Conservation (phyloP, 2,797 vertebrate species). For the Macroramphosus scolopax region DNA sequence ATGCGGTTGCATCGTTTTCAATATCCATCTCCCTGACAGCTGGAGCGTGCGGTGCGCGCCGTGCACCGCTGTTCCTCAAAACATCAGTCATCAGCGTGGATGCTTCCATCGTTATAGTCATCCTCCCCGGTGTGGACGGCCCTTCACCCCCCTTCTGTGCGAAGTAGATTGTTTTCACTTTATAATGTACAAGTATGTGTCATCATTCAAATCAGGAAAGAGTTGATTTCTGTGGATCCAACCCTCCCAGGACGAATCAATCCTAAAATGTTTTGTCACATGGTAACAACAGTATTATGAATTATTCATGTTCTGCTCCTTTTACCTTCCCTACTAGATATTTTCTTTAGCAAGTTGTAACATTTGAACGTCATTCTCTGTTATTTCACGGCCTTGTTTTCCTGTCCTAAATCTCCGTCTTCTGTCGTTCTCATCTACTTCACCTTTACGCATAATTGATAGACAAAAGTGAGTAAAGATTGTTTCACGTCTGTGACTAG, state of each 20-base stretch:
- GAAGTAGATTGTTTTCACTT: too few species aligned
- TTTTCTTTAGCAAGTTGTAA: neutral
- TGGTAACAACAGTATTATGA: neutral
- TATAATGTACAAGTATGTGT: too few species aligned
- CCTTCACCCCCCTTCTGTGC: too few species aligned
- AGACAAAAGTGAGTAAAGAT: conserved; percentile 70
- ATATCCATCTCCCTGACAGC: too few species aligned
- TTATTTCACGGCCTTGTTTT: conserved; percentile 20
- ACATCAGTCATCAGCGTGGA: too few species aligned
- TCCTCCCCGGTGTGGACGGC: too few species aligned
- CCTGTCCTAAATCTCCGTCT: too few species aligned
- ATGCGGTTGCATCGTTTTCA: too few species aligned
- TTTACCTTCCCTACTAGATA: neutral
- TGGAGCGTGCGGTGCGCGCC: too few species aligned
- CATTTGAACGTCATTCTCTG: conserved; percentile 11
- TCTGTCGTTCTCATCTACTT: conserved; percentile 20
- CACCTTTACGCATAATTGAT: conserved; percentile 33
- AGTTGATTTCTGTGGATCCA: neutral
- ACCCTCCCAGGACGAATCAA: neutral
- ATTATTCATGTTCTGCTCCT: neutral
- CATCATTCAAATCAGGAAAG: too few species aligned
- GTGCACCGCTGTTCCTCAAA: too few species aligned
- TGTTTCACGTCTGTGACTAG: conserved; percentile 11
- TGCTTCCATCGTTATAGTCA: too few species aligned
- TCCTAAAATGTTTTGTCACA: neutral